Evolutionary conservation across 2,797 vertebrate species (phyloP), one percentile per base, ranked within the genome.

Genomic region (Hoplostethus mediterraneus): DNA sequence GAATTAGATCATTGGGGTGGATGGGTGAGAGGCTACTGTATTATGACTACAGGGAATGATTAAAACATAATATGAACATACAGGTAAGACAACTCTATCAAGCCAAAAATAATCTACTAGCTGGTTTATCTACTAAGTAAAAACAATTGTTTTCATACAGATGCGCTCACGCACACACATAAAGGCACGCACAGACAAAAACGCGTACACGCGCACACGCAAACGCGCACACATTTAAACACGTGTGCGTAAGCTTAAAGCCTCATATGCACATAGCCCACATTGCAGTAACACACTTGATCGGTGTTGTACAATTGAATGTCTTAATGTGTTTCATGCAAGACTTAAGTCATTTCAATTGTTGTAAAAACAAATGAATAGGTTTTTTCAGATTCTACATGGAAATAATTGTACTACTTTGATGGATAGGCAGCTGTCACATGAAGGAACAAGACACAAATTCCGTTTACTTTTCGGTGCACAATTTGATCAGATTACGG

Each of bases 151-250:
- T 63, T 69, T 52, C 8, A 17, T 36, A 8, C 42, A 44, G 2
- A 11, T 12, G 13, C 42, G 3, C 42, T 11, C 4, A 51, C 11
- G 3, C 54, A 25, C 52, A 51, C 31, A 75, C 44, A 17, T 3
- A 44, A 54, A 72, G 57, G 51, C 21, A 31, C 11, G 56, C 33
- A 49, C 61, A 56, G 28, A 49, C 52, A 68, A 21, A 51, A 31
- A 61, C 16, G 8, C 53, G 36, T 9, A 47, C 36, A 72, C 56
- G 33, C 52, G 42, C 67, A 54, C 52, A 44, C 44, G 59, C 51
- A 67, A 11, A 61, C 38, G 16, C 13, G 40, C 65, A 42, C 79
- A 21, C 55, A 38, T n/a, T 52, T 17, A n/a, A 52, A 47, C 64
- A 57, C 45, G 45, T 30, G 45, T 10, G 30, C 47, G 2, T 12